phyloP scores from a whole-genome alignment of 2,113 vertebrate genomes.

The Nesogale talazaci region DNA sequence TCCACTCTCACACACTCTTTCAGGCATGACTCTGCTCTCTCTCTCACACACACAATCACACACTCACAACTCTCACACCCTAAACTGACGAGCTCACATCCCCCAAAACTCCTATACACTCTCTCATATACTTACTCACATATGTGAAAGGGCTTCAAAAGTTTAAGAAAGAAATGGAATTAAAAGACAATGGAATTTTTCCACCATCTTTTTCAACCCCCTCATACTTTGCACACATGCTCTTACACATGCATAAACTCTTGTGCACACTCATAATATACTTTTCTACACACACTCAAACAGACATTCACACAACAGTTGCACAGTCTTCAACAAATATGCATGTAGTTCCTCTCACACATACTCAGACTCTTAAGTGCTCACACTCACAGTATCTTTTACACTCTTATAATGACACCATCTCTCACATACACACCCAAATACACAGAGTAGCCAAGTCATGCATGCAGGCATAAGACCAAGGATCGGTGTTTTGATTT shows the following conservation, averaged over 20 bases:
- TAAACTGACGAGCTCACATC: background rate
- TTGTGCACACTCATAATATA: no score
- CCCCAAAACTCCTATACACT: background rate
- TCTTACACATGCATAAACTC: background rate
- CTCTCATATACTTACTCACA: background rate
- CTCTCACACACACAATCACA: background rate
- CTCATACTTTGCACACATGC: background rate
- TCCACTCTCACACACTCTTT: background rate
- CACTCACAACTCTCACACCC: background rate
- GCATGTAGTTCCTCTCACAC: background rate
- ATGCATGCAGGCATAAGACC: fast-evolving
- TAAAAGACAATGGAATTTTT: no score
- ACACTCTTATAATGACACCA: background rate
- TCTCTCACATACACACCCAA: background rate
- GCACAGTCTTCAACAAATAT: background rate
- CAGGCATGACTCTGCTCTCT: no score
- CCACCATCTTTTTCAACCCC: no score
- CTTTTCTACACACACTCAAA: background rate
- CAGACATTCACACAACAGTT: background rate
- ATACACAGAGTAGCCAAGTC: background rate
- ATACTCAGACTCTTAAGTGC: background rate
- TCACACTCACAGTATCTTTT: background rate
- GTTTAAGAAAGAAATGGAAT: no score
- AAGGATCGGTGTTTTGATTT: fast-evolving
- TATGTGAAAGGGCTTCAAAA: no score